A percentile compares a stretch with the other conserved stretches of the same genome.
phyloP scores from a whole-genome alignment of 2,797 vertebrate genomes.

The Artibeus lituratus region DNA sequence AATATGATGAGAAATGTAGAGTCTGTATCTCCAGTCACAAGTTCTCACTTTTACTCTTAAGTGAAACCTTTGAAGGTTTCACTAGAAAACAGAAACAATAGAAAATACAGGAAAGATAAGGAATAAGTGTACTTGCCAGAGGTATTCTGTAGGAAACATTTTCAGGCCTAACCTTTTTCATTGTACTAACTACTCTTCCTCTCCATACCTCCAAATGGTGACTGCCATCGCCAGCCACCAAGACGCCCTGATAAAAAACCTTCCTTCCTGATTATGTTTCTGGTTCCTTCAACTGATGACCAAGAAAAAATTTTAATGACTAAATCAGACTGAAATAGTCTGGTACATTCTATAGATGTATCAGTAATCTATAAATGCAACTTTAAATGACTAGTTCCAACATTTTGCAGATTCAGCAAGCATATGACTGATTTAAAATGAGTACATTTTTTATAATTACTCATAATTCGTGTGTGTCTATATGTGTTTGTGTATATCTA shows the following conservation, averaged over 20 bases:
- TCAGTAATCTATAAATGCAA: slow-evolving; percentile 35
- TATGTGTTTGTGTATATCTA: neutral
- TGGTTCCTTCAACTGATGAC: neutral
- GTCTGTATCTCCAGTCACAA: neutral
- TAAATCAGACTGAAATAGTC: neutral
- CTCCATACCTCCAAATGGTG: neutral
- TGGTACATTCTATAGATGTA: neutral
- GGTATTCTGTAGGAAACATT: too few species aligned
- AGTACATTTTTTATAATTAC: slow-evolving; percentile 51
- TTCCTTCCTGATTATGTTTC: neutral
- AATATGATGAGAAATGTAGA: neutral
- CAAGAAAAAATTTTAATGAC: neutral
- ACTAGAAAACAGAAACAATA: too few species aligned
- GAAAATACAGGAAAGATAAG: too few species aligned
- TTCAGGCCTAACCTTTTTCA: neutral
- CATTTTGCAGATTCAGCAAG: slow-evolving; percentile 64
- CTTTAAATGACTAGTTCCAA: neutral
- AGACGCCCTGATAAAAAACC: neutral
- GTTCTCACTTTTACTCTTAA: neutral
- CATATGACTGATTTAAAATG: slow-evolving; percentile 31
- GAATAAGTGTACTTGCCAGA: too few species aligned
- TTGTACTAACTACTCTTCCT: neutral
- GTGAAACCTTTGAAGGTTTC: too few species aligned
- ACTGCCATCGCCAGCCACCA: neutral
- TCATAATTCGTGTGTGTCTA: neutral